A percentile compares a stretch with the other conserved stretches of the same genome.
These are phyloP conservation scores for Microvelia longipes DNA, from an alignment of 1,140 invertebrate genomes.

Conservation along the genomic window DNA sequence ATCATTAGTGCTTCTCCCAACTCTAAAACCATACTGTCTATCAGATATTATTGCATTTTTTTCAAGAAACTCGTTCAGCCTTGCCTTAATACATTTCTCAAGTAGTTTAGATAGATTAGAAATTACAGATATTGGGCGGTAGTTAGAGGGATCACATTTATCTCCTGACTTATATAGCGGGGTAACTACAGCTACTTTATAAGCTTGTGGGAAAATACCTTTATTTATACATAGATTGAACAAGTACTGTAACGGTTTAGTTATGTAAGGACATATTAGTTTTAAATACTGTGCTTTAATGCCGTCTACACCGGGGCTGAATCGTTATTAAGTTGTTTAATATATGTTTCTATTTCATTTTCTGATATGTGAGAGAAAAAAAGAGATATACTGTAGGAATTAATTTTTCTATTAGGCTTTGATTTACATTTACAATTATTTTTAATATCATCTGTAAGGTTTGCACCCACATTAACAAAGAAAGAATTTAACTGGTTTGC, in stretches of 20 bases:
- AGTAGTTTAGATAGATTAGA: not conserved
- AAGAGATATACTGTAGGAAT: too few relatives aligned
- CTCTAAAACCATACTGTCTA: slow-evolving; percentile 1
- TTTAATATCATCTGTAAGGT: not conserved
- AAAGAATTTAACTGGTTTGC: not conserved
- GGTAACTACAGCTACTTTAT: not conserved
- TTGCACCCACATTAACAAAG: not conserved
- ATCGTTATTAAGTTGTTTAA: not conserved
- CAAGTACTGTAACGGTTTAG: not conserved
- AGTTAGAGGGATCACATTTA: not conserved
- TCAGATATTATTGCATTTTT: not conserved
- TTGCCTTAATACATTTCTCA: not conserved
- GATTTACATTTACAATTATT: not conserved
- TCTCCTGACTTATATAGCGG: not conserved
- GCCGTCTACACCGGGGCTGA: not conserved
- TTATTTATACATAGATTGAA: not conserved
- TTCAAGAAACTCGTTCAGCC: not conserved
- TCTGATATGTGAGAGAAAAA: not conserved
- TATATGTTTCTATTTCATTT: not conserved
- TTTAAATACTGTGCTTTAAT: not conserved
- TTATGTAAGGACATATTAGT: not conserved
- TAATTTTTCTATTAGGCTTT: not conserved
- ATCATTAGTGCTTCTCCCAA: not conserved
- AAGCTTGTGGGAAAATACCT: not conserved
- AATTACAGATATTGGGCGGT: not conserved